Evolutionary conservation across 2,113 vertebrate genomes (phyloP).

Genomic region (Cygnus atratus): DNA sequence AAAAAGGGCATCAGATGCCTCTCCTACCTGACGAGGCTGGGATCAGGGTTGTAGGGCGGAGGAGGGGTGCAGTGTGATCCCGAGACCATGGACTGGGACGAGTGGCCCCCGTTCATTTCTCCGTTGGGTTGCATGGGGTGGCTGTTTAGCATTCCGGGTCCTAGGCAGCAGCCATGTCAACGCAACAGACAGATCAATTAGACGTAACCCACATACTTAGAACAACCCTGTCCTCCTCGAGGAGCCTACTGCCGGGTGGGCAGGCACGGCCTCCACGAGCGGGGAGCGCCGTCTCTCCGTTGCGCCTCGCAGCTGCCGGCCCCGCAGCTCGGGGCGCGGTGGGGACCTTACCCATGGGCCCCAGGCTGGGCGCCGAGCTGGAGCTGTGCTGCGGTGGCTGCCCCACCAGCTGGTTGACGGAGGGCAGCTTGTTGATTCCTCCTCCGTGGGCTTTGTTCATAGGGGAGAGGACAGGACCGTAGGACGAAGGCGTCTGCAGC

Average conservation of each 20-base stretch:
- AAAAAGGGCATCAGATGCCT: fast-evolving
- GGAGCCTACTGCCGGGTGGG: not conserved
- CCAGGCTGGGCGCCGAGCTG: slow-evolving; percentile 72
- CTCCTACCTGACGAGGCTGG: slow-evolving; percentile 94
- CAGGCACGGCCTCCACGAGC: not conserved
- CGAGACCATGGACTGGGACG: slow-evolving; percentile 89
- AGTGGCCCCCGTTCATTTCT: slow-evolving; percentile 90
- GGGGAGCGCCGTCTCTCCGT: too few species aligned
- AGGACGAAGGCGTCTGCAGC: slow-evolving; percentile 82
- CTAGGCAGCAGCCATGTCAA: slow-evolving; percentile 56
- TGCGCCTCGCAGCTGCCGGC: not conserved
- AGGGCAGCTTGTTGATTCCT: slow-evolving; percentile 85
- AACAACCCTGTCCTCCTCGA: not conserved
- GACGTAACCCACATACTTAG: fast-evolving
- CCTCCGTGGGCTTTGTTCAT: slow-evolving; percentile 85
- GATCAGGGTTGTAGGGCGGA: slow-evolving; percentile 94
- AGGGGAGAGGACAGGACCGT: slow-evolving; percentile 85
- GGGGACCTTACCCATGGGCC: slow-evolving; percentile 85
- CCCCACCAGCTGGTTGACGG: slow-evolving; percentile 91
- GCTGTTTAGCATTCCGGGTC: slow-evolving; percentile 85
- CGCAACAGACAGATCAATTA: fast-evolving
- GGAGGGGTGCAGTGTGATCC: slow-evolving; percentile 95
- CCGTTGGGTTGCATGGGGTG: slow-evolving; percentile 90
- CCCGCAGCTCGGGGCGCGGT: fast-evolving
- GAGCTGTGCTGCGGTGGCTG: slow-evolving; percentile 87